Conservation (phyloP, 1,140 invertebrate species). For the Procambarus virginalis region DNA sequence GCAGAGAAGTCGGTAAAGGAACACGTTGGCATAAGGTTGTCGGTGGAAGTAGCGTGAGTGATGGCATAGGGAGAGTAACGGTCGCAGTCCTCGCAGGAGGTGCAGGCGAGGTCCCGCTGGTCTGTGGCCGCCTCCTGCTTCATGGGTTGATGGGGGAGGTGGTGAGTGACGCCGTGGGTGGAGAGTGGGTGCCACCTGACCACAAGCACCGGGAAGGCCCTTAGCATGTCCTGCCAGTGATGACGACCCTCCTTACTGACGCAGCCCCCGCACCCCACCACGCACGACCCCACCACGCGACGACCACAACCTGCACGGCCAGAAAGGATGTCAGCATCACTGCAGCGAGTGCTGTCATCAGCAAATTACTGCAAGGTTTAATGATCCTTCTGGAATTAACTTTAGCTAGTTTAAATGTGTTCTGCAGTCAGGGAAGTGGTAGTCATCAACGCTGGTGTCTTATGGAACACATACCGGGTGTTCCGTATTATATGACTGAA, state of each 20-base stretch:
- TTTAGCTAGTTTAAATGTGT: no score
- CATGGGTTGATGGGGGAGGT: no score
- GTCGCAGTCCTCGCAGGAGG: not conserved
- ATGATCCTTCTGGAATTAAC: no score
- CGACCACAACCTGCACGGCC: slow-evolving; percentile 45
- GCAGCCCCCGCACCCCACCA: slow-evolving; percentile 48
- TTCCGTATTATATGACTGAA: no score
- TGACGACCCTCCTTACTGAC: slow-evolving; percentile 45
- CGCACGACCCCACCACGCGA: slow-evolving; percentile 50
- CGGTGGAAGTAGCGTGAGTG: no score
- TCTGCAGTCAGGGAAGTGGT: no score
- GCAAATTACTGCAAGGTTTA: no score
- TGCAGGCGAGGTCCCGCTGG: not conserved
- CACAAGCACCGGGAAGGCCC: slow-evolving; percentile 28
- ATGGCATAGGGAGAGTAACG: not conserved
- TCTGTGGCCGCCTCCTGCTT: not conserved
- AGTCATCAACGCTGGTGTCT: no score
- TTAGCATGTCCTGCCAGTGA: slow-evolving; percentile 57
- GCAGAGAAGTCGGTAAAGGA: no score
- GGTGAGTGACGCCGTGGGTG: not conserved
- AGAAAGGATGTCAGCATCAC: not conserved
- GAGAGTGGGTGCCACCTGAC: slow-evolving; percentile 34
- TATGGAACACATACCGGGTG: no score
- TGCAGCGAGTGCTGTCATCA: no score
- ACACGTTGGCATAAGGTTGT: not conserved